Evolutionary conservation across 30 jellyfish, hydroid and myxozoan genomes (phyloP).

Genomic region (Catostylus mosaicus): DNA sequence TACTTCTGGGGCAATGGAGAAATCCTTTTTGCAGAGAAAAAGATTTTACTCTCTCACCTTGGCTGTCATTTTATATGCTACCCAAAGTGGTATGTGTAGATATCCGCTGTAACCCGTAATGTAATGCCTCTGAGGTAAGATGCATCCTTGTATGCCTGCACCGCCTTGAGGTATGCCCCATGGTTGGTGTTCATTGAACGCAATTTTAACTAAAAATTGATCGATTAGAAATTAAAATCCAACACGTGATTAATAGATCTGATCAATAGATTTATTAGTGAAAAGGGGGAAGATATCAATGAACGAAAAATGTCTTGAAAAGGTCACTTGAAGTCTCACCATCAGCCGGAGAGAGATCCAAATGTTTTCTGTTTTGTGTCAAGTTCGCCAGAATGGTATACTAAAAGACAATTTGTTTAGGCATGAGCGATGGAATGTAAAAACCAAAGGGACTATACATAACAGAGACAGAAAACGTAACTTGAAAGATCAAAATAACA

Average conservation of each 20-base stretch:
- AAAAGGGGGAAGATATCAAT: no score
- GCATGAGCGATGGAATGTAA: no score
- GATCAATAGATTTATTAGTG: no score
- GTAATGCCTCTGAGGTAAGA: constrained; percentile 76
- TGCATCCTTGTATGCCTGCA: constrained; percentile 66
- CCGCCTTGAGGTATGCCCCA: constrained; percentile 70
- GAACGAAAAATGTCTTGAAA: no score
- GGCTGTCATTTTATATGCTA: constrained; percentile 67
- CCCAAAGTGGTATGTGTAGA: constrained; percentile 90
- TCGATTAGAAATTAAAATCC: not conserved
- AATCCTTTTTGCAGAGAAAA: no score
- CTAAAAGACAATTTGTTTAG: not conserved
- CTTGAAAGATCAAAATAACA: no score
- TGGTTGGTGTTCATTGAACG: constrained; percentile 43
- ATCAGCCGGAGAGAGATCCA: constrained; percentile 22
- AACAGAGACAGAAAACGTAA: no score
- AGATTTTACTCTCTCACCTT: constrained; percentile 25
- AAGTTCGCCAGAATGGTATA: constrained; percentile 2
- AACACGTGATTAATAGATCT: no score
- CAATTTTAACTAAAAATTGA: constrained; percentile 15
- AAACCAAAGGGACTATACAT: no score
- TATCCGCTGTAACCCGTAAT: constrained; percentile 74
- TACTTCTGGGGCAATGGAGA: not conserved
- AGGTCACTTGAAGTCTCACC: no score
- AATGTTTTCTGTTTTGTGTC: constrained; percentile 16